Percentiles rank a stretch among this genome's conserved stretches.
Evolutionary conservation across 1,140 invertebrate species (phyloP).

Genomic region (Caenorhabditis elegans): DNA sequence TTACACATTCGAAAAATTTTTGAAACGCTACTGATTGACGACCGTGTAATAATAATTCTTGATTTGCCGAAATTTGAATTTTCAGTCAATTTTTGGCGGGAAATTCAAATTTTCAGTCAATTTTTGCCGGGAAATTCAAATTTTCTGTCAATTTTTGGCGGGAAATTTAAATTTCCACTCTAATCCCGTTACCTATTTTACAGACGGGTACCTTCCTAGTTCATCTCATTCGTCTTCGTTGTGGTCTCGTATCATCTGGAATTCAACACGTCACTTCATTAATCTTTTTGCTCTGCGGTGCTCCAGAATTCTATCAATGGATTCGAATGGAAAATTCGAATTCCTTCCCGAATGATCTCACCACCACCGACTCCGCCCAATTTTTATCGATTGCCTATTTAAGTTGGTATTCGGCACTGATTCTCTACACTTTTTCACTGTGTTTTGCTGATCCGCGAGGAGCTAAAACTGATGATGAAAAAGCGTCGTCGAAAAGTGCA

Average conservation of each 20-base stretch:
- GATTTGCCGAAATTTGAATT: too few relatives aligned
- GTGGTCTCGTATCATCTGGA: slow-evolving; percentile 42
- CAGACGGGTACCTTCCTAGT: not conserved
- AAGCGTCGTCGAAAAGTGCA: not conserved
- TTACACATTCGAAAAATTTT: too few relatives aligned
- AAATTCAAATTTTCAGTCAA: too few relatives aligned
- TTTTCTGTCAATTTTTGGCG: not conserved
- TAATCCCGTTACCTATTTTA: not conserved
- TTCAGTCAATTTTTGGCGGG: too few relatives aligned
- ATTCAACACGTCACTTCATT: slow-evolving; percentile 39
- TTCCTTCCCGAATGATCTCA: not conserved
- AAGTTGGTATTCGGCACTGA: slow-evolving; percentile 7
- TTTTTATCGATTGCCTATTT: slow-evolving; percentile 12
- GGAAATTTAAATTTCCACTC: not conserved
- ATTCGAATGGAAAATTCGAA: not conserved
- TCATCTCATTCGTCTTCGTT: slow-evolving; percentile 16
- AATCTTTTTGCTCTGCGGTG: slow-evolving; percentile 6
- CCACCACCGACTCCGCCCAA: not conserved
- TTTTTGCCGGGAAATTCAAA: too few relatives aligned
- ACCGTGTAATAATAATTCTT: too few relatives aligned
- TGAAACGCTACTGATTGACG: too few relatives aligned
- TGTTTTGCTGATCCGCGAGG: slow-evolving; percentile 35
- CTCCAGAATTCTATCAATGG: slow-evolving; percentile 41
- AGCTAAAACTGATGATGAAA: too few relatives aligned
- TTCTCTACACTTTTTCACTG: slow-evolving; percentile 12